A percentile compares a stretch with the other conserved stretches of the same genome.
Conservation (phyloP, 2,113 vertebrate species). For the Pimephales promelas region DNA sequence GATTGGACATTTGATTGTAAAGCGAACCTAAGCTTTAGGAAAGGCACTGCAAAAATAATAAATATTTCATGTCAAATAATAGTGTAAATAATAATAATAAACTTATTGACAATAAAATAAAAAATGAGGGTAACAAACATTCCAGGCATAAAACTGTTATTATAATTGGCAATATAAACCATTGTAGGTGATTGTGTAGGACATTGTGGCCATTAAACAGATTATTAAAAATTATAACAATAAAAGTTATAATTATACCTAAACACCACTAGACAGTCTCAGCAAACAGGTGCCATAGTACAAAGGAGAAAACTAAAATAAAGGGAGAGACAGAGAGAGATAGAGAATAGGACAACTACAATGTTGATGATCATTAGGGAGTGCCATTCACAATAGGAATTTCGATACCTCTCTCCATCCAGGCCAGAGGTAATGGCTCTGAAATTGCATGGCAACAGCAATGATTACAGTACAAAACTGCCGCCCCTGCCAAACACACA, state of each 20-base stretch:
- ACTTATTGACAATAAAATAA: not conserved
- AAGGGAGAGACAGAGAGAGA: not conserved
- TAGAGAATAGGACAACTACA: not conserved
- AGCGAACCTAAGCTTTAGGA: not conserved
- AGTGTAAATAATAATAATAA: not conserved
- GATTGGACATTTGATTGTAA: not conserved
- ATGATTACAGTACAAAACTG: slow-evolving; percentile 51
- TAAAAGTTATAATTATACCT: not conserved
- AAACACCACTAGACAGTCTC: not conserved
- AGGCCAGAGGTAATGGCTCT: not conserved
- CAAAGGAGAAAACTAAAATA: not conserved
- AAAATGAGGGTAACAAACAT: not conserved
- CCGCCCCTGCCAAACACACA: slow-evolving; percentile 35
- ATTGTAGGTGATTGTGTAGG: not conserved
- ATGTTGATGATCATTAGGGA: slow-evolving; percentile 19
- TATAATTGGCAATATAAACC: not conserved
- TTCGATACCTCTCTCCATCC: slow-evolving; percentile 10
- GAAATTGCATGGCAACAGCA: slow-evolving; percentile 35
- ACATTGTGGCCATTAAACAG: not conserved
- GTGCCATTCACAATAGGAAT: slow-evolving; percentile 19
- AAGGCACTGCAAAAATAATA: too few relatives aligned
- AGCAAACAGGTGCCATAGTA: not conserved
- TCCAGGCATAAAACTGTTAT: not conserved
- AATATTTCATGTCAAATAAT: too few relatives aligned
- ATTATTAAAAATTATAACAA: not conserved